Evolutionary conservation across 2,113 vertebrate species (phyloP), one percentile per base, ranked within the genome.

Genomic region (Chamaea fasciata): DNA sequence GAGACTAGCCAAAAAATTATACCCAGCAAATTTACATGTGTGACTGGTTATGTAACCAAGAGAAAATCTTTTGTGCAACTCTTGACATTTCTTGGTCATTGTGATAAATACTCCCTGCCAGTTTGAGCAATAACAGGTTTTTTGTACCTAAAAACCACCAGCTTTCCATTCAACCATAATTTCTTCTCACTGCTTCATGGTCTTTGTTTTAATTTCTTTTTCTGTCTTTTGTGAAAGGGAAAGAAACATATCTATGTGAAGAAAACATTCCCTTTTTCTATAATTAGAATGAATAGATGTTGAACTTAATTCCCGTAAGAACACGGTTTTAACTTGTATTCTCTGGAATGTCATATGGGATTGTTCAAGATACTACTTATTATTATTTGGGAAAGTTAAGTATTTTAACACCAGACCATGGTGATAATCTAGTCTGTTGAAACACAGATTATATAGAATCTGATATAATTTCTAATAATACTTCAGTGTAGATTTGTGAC

Each of bases 391-490:
- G n/a, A 41, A 75, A 71, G 7, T 22, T 65, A 46, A 42, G 12
- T 26, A 14, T 60, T 68, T 28, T 28, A 37, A 75, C 30, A 6
- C 28, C 15, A 37, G 21, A 8, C 8, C 31, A 39, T 14, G 26
- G 33, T 52, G 68, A 80, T 30, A 39, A 92, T 86, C 31, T 35
- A 44, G n/a, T 88, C 44, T 85, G 22, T 91, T 81, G 31, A 86
- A 89, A 82, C 23, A 68, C 30, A 37, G 49, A 56, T 56, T 86
- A 49, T 86, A 27, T 74, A 96, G 71, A 20, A 74, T 44, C 35
- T 15, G 31, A 78, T 95, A 95, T 87, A 26, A 87, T 76, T 79
- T 95, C 37, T 96, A 87, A 92, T 83, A 87, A 67, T 49, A 87
- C 5, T 87, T 90, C 30, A 73, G n/a, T 82, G 33, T 56, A 63